Base-by-base conservation (phyloP, 2,113 vertebrate genomes). In the Pterophyllum scalare region DNA sequence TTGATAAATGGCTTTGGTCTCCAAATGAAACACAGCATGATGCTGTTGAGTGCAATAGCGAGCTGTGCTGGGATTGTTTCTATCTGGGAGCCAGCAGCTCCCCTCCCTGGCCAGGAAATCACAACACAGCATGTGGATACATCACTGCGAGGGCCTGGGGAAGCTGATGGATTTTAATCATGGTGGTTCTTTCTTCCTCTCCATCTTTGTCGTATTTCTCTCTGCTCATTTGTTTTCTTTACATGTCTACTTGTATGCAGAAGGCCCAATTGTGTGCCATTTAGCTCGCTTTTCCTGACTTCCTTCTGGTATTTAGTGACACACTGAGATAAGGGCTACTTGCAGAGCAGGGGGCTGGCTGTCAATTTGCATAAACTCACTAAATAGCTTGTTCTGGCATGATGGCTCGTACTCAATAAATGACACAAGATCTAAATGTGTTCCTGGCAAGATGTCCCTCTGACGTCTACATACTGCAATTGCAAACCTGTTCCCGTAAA, bases 1-100 rank as follows among this genome's bases (percentile, higher is more conserved):
- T 12, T 82, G 77, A 89, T 82, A 7, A 67, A 84, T 52, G 75
- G 20, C 52, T n/a, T 31, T 19, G 24, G 77, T 81, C 70, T 84
- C 26, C 79, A 81, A 75, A 85, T 84, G 72, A 80, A 52, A 64
- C 79, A 1, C 26, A n/a, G 43, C 79, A 75, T 2, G 79, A 58
- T 52, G 38, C 26, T 74, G 75, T 75, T 49, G 11, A 76, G 78
- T 43, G 75, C 10, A 52, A 20, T 19, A 14, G 15, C 2, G 15
- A 62, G 57, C 72, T 38, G 43, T 31, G 72, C 28, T n/a, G 60
- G 59, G 81, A 65, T 24, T 33, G 65, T 83, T 78, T 84, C 80
- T 62, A 89, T 89, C 67, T 49, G 59, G 91, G 84, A 88, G 91
- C 54, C 87, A 87, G 92, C 91, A 94, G 93, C 91, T 87, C 94